A percentile compares a stretch with the other conserved stretches of the same genome.
Evolutionary conservation across 2,113 vertebrate species (phyloP).

Genomic region (Archocentrus centrarchus): DNA sequence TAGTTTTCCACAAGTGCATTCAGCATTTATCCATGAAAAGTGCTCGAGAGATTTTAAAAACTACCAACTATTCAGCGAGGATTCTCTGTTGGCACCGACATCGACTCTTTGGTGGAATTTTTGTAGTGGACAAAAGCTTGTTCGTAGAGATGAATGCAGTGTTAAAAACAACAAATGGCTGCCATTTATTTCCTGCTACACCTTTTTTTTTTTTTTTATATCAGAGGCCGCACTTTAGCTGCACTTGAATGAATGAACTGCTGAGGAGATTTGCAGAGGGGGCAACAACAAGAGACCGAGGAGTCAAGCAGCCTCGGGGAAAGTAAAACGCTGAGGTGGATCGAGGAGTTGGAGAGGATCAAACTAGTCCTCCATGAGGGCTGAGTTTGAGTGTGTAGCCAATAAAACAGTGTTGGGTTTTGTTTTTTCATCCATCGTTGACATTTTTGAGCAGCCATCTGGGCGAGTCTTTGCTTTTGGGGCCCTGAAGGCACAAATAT

Average conservation of each 20-base stretch:
- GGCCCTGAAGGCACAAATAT: not conserved
- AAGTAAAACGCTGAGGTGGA: constrained; percentile 34
- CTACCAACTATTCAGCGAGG: not conserved
- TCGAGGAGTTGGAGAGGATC: constrained; percentile 45
- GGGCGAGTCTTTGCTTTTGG: not conserved
- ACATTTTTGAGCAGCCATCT: constrained; percentile 13
- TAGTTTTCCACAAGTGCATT: not conserved
- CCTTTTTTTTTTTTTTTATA: not conserved
- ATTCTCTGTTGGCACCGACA: not conserved
- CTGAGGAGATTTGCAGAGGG: constrained; percentile 30
- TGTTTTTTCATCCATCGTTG: constrained; percentile 13
- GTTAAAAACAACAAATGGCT: not conserved
- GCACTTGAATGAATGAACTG: constrained; percentile 43
- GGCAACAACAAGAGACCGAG: constrained; percentile 11
- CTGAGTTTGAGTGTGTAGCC: not conserved
- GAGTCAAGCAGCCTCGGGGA: constrained; percentile 43
- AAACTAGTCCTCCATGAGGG: not conserved
- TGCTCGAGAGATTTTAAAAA: not conserved
- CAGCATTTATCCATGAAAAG: not conserved
- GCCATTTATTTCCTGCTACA: constrained; percentile 31
- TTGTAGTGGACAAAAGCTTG: not conserved
- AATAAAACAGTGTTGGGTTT: not conserved
- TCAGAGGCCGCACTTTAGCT: constrained; percentile 24
- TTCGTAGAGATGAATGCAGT: constrained; percentile 15
- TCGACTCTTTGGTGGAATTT: not conserved